Evolutionary conservation across 2,888 invertebrate species (phyloP).

Genomic region (Oxycera nigricornis): DNA sequence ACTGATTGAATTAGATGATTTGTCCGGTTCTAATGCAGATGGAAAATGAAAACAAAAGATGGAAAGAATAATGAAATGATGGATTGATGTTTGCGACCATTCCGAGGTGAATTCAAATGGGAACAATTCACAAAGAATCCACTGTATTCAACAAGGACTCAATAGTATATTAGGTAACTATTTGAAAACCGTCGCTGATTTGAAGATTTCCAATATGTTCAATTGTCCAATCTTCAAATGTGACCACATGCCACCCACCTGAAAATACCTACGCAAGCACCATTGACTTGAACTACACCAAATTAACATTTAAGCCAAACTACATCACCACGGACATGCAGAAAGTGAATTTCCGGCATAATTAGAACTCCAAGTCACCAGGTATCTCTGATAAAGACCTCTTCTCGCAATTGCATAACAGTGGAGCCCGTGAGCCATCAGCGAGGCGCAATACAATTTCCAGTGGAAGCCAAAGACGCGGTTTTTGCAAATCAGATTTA

Average conservation of each 20-base stretch:
- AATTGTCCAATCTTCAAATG: no score
- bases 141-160: no score
- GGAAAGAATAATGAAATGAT: not conserved
- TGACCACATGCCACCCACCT: no score
- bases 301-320: not conserved
- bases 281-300: not conserved
- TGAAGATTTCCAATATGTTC: no score
- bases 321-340: not conserved
- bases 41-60: not conserved
- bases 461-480: slow-evolving; percentile 18
- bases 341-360: slow-evolving; percentile 5
- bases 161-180: no score
- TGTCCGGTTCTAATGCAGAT: not conserved
- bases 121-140: no score
- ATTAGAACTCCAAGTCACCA: not conserved
- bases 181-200: no score
- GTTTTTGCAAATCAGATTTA: slow-evolving; percentile 1
- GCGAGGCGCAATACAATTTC: slow-evolving; percentile 20
- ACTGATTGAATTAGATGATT: not conserved
- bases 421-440: not conserved
- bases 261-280: not conserved
- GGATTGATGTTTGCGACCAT: no score
- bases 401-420: slow-evolving; percentile 14
- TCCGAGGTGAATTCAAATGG: no score
- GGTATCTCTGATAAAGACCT: not conserved